Conservation (phyloP, 1,140 invertebrate species). For the Danaus melanippus region DNA sequence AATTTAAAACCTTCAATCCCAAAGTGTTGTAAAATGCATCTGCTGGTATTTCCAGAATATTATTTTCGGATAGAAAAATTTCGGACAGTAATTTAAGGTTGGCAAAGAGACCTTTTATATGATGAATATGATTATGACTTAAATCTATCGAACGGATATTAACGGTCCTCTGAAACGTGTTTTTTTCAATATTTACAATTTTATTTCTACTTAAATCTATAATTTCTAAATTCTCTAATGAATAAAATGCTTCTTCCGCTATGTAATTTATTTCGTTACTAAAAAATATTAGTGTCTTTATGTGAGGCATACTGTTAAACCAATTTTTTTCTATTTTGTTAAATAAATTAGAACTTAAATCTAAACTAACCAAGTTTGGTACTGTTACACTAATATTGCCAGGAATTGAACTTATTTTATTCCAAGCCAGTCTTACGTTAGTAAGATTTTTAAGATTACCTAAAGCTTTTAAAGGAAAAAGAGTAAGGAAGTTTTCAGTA, state of each 20-base stretch:
- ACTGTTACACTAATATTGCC: slow-evolving; percentile 81
- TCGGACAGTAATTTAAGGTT: slow-evolving; percentile 82
- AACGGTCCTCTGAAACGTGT: slow-evolving; percentile 82
- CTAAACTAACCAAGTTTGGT: slow-evolving; percentile 81
- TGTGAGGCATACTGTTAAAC: slow-evolving; percentile 83
- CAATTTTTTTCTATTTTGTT: slow-evolving; percentile 81
- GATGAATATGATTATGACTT: slow-evolving; percentile 91
- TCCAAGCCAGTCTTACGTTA: slow-evolving; percentile 85
- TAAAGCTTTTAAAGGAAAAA: slow-evolving; percentile 86
- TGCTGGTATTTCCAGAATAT: slow-evolving; percentile 86
- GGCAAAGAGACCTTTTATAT: slow-evolving; percentile 85
- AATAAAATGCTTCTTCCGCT: slow-evolving; percentile 83
- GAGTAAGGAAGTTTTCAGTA: slow-evolving; percentile 86
- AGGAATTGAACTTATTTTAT: slow-evolving; percentile 79
- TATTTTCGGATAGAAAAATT: slow-evolving; percentile 91
- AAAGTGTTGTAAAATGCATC: slow-evolving; percentile 86
- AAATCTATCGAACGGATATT: slow-evolving; percentile 86
- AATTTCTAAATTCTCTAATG: slow-evolving; percentile 82
- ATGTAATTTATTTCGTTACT: slow-evolving; percentile 87
- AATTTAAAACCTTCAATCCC: slow-evolving; percentile 85
- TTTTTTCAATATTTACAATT: slow-evolving; percentile 80
- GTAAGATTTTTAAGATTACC: slow-evolving; percentile 82
- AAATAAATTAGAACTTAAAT: slow-evolving; percentile 90
- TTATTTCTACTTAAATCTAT: slow-evolving; percentile 91
- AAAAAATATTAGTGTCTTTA: slow-evolving; percentile 86